These are phyloP conservation scores for Eubasilissa splendida DNA, from an alignment of 2,888 invertebrate genomes.

Conservation along the genomic window DNA sequence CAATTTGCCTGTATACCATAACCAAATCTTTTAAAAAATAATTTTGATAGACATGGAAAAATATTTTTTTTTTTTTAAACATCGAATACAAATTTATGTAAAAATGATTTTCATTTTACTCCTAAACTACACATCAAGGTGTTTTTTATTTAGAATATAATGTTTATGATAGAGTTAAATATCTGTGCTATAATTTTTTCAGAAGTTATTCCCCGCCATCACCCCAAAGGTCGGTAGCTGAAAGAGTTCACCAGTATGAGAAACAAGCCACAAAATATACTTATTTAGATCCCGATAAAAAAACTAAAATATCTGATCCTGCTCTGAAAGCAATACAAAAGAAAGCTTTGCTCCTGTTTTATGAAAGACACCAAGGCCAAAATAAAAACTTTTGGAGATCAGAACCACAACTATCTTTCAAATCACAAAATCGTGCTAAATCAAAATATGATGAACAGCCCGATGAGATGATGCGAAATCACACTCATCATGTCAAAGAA, in stretches of 20 bases:
- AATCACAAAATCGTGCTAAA: conserved; percentile 56
- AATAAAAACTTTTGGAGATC: conserved; percentile 70
- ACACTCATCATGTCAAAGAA: conserved; percentile 61
- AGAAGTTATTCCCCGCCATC: conserved; percentile 63
- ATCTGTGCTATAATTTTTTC: conserved; percentile 24
- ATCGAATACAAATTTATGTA: no score
- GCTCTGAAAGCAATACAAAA: conserved; percentile 87
- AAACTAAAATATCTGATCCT: conserved; percentile 80
- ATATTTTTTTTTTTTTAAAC: no score
- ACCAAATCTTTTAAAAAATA: no score
- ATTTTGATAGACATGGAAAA: no score
- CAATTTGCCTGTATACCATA: no score
- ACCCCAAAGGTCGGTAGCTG: conserved; percentile 71
- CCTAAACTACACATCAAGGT: neutral
- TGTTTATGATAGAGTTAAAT: neutral
- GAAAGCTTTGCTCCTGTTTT: conserved; percentile 85
- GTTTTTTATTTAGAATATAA: neutral
- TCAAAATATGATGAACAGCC: conserved; percentile 25
- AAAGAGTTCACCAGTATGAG: conserved; percentile 61
- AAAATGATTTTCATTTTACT: no score
- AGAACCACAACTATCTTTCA: conserved; percentile 72
- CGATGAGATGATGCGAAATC: conserved; percentile 59
- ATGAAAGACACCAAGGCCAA: conserved; percentile 79
- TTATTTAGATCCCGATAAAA: conserved; percentile 82
- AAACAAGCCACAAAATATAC: conserved; percentile 73